These are phyloP conservation scores for Taxidea taxus DNA, from an alignment of 2,113 vertebrate species.

Conservation along the genomic window DNA sequence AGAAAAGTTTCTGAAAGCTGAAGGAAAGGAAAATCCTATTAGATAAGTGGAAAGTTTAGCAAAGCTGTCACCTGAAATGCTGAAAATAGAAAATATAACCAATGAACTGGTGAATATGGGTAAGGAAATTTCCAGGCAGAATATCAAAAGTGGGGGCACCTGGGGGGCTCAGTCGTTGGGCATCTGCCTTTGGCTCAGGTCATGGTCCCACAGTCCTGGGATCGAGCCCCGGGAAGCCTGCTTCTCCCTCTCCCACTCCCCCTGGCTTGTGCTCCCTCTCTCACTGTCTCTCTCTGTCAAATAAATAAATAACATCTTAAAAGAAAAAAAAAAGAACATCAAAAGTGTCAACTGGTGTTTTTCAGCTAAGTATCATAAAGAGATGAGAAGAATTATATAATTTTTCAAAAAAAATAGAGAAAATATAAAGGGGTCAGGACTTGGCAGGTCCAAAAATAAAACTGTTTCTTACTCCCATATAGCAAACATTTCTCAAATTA, in stretches of 20 bases:
- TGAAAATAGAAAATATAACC: not conserved
- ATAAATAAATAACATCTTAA: too few relatives aligned
- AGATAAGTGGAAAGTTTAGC: not conserved
- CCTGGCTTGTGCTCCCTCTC: too few relatives aligned
- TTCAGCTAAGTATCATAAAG: not conserved
- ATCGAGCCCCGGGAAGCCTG: not conserved
- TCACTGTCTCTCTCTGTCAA: too few relatives aligned
- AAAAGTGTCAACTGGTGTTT: not conserved
- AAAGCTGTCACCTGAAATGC: not conserved
- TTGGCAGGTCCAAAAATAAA: not conserved
- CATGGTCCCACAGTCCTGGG: not conserved
- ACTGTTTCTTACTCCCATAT: not conserved
- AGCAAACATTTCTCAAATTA: slow-evolving; percentile 37
- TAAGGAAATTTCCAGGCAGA: not conserved
- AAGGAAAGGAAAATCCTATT: not conserved
- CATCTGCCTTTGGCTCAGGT: too few relatives aligned
- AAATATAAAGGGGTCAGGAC: not conserved
- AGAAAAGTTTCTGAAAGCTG: not conserved
- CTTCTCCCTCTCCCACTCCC: too few relatives aligned
- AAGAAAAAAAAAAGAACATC: not conserved
- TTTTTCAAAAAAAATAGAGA: not conserved
- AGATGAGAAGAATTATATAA: not conserved
- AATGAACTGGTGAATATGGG: not conserved
- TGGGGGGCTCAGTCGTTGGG: too few relatives aligned
- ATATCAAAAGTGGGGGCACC: not conserved